Conservation (phyloP, 2,797 vertebrate species). For the Manis javanica region DNA sequence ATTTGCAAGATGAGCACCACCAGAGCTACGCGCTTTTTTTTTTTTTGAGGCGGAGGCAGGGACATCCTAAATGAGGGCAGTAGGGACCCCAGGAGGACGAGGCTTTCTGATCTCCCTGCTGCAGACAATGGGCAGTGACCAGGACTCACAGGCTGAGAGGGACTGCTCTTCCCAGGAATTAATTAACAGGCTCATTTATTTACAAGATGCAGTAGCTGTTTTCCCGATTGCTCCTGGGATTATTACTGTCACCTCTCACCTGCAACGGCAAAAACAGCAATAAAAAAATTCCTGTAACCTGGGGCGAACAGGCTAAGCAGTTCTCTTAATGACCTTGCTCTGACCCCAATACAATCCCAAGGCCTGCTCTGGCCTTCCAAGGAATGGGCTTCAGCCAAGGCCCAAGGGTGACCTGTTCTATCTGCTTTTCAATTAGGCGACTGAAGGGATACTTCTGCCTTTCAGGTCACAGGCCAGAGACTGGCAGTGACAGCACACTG, state of each 20-base stretch:
- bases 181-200: slow-evolving; percentile 17
- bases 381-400: not conserved
- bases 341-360: not conserved
- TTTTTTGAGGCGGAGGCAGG: no score
- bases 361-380: not conserved
- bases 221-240: not conserved
- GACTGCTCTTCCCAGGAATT: not conserved
- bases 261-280: slow-evolving; percentile 8
- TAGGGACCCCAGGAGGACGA: not conserved
- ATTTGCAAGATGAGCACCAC: not conserved
- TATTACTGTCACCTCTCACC: not conserved
- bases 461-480: not conserved
- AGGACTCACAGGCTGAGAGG: not conserved
- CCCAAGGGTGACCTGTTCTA: not conserved
- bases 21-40: not conserved
- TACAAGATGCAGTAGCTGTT: not conserved
- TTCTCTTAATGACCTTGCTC: not conserved
- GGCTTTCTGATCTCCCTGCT: not conserved
- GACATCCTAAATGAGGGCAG: not conserved
- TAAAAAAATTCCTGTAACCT: not conserved
- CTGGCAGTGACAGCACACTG: not conserved
- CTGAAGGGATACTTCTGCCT: not conserved
- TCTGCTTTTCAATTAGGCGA: not conserved
- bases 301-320: not conserved
- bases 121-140: not conserved